A percentile compares a stretch with the other conserved stretches of the same genome.
phyloP scores from a whole-genome alignment of 2,797 vertebrate species.

The Acropternis orthonyx region DNA sequence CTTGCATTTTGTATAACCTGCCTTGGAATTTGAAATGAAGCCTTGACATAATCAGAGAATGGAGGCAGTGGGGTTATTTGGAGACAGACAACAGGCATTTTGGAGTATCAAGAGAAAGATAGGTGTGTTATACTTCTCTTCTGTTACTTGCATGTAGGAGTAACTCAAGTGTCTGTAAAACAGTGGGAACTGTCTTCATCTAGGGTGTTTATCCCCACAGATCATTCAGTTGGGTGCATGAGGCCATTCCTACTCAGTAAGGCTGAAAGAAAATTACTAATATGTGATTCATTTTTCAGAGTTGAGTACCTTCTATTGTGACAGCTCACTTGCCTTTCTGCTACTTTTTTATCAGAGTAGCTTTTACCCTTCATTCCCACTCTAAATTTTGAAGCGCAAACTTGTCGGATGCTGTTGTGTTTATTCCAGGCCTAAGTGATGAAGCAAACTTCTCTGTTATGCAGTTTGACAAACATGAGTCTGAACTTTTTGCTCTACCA shows the following conservation, averaged over 20 bases:
- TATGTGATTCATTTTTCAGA: not conserved
- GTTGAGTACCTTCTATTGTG: not conserved
- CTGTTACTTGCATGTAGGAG: not conserved
- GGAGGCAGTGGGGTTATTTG: not conserved
- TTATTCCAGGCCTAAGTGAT: not conserved
- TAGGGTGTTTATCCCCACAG: not conserved
- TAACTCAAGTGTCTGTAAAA: not conserved
- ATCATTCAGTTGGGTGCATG: not conserved
- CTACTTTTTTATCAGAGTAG: not conserved
- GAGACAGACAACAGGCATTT: not conserved
- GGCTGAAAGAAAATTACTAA: not conserved
- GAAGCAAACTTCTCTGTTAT: not conserved
- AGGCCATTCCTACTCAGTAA: not conserved
- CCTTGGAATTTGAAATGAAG: not conserved
- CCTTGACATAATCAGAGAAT: not conserved
- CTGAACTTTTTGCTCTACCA: not conserved
- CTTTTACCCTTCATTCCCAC: not conserved
- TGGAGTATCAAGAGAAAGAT: not conserved
- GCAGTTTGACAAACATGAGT: not conserved
- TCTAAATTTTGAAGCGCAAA: slow-evolving; percentile 1
- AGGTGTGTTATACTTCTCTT: not conserved
- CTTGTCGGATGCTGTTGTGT: not conserved
- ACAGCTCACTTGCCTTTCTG: not conserved
- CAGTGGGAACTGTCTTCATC: not conserved
- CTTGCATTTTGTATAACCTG: not conserved